These are phyloP conservation scores for Hyperopisus bebe DNA, from an alignment of 2,113 vertebrate genomes.

Conservation along the genomic window DNA sequence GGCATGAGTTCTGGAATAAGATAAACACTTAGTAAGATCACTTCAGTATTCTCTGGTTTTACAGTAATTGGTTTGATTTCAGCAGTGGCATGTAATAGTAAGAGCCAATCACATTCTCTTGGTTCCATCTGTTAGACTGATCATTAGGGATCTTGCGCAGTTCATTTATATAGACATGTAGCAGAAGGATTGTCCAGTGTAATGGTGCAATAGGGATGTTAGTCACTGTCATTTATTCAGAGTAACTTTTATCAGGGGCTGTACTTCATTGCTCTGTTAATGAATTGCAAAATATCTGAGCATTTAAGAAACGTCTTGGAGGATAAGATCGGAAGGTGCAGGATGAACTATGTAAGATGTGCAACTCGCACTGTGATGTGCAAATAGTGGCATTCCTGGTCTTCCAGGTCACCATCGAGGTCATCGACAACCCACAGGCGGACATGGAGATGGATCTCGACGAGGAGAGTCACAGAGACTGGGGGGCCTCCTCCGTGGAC, in stretches of 20 bases:
- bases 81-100: background rate
- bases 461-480: constrained; percentile 64
- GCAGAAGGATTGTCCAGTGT: background rate
- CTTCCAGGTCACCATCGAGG: constrained; percentile 78
- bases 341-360: background rate
- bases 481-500: constrained; percentile 66
- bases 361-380: background rate
- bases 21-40: background rate
- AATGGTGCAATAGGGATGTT: background rate
- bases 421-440: constrained; percentile 75
- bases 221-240: background rate
- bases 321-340: background rate
- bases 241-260: background rate
- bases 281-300: background rate
- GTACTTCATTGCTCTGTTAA: background rate
- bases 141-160: background rate
- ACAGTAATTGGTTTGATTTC: background rate
- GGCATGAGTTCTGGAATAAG: background rate
- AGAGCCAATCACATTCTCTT: background rate
- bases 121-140: background rate
- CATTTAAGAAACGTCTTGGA: background rate
- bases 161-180: background rate
- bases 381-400: background rate
- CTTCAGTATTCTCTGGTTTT: background rate
- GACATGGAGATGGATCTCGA: constrained; percentile 79